A percentile compares a stretch with the other conserved stretches of the same genome.
These are phyloP conservation scores for Trachythela sp. DNA, from an alignment of 64 coral and sea anemone genomes.

Conservation along the genomic window DNA sequence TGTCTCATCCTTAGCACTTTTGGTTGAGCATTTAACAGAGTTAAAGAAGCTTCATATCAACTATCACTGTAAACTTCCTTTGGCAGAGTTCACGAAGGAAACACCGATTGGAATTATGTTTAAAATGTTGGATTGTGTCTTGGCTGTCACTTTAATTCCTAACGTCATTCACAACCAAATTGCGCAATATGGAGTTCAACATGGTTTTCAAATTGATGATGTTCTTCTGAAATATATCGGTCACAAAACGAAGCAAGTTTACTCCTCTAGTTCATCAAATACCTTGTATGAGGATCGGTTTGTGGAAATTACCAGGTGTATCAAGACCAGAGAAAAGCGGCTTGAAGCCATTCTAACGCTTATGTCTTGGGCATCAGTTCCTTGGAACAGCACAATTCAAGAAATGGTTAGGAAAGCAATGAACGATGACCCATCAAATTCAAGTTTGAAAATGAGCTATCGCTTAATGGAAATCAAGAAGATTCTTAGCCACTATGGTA, in stretches of 20 bases:
- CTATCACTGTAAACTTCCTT: slow-evolving; percentile 9
- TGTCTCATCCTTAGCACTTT: not conserved
- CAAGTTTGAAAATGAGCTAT: not conserved
- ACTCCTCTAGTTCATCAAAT: not conserved
- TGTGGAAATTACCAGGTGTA: not conserved
- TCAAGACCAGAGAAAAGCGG: not conserved
- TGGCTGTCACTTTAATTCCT: not conserved
- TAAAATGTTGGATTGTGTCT: slow-evolving; percentile 9
- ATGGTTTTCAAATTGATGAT: slow-evolving; percentile 26
- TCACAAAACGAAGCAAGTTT: not conserved
- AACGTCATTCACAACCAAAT: not conserved
- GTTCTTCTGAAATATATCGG: slow-evolving; percentile 11
- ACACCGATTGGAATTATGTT: not conserved
- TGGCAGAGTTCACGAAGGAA: slow-evolving; percentile 16
- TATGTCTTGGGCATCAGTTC: slow-evolving; percentile 20
- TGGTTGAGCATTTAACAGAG: slow-evolving; percentile 14
- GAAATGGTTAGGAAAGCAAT: slow-evolving; percentile 17
- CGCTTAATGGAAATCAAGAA: slow-evolving; percentile 6
- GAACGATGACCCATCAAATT: slow-evolving; percentile 5
- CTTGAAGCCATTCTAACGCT: not conserved
- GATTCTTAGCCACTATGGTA: not conserved
- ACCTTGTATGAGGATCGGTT: not conserved
- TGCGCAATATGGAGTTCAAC: not conserved
- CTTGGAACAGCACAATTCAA: not conserved
- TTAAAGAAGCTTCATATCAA: slow-evolving; percentile 19